phyloP scores from a whole-genome alignment of 2,113 vertebrate species.

The Balaeniceps rex region DNA sequence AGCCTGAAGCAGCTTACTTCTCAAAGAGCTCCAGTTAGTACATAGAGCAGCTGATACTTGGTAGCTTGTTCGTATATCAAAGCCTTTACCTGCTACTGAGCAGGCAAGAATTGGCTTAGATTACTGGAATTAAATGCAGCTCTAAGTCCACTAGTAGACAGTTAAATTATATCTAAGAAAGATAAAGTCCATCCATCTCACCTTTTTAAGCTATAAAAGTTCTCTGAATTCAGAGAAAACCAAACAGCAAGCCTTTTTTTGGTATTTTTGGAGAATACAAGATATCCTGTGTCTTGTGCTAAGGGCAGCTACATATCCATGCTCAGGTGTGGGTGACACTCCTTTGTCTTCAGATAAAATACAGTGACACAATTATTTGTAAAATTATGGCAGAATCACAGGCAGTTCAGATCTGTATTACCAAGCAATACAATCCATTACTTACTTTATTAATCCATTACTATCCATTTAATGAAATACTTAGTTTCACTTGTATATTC shows the following conservation, averaged over 20 bases:
- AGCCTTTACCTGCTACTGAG: not conserved
- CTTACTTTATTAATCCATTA: not conserved
- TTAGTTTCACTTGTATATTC: not conserved
- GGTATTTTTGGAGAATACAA: not conserved
- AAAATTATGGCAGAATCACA: not conserved
- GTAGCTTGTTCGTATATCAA: not conserved
- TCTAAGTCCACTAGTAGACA: not conserved
- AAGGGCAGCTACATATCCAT: fast-evolving
- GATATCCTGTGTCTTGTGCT: not conserved
- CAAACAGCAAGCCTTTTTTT: not conserved
- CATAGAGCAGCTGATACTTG: not conserved
- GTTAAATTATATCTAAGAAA: not conserved
- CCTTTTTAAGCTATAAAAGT: not conserved
- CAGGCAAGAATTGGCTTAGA: not conserved
- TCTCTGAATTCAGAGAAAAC: not conserved
- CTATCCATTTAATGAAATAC: not conserved
- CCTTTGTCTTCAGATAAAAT: not conserved
- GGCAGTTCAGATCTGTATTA: not conserved
- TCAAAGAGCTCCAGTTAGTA: not conserved
- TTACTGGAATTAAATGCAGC: not conserved
- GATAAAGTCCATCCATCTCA: not conserved
- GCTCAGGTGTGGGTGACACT: not conserved
- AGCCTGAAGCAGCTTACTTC: not conserved
- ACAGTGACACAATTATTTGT: not conserved
- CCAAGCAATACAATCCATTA: not conserved